These are phyloP conservation scores for Anguilla obscura DNA, from an alignment of 2,797 vertebrate species.

Conservation along the genomic window DNA sequence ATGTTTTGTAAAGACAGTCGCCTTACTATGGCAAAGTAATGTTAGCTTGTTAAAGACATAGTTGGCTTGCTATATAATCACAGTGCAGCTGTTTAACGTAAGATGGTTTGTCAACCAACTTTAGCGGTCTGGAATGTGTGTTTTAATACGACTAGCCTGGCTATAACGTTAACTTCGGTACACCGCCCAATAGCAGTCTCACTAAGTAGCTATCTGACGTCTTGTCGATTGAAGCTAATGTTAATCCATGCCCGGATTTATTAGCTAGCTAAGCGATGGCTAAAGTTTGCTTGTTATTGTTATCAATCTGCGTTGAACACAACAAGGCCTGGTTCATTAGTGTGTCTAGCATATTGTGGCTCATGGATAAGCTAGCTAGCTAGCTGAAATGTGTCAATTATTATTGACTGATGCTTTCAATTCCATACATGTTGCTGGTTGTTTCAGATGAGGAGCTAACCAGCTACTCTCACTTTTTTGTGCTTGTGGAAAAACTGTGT, in stretches of 20 bases:
- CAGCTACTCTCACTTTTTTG: background rate
- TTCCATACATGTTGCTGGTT: background rate
- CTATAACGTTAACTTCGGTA: background rate
- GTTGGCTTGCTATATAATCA: constrained; percentile 10
- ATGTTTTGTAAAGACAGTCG: background rate
- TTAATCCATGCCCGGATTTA: background rate
- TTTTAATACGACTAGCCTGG: background rate
- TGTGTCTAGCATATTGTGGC: constrained; percentile 4
- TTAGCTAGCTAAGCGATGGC: background rate
- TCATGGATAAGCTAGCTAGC: background rate
- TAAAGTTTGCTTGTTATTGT: background rate
- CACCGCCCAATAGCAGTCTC: background rate
- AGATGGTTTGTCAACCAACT: background rate
- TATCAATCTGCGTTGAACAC: background rate
- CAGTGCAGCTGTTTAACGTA: background rate
- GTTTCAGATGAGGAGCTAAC: background rate
- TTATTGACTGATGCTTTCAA: background rate
- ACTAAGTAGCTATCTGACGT: background rate
- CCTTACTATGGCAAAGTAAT: background rate
- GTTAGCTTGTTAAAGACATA: background rate
- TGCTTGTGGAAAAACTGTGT: background rate
- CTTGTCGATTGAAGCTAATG: background rate
- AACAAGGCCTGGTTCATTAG: constrained; percentile 33
- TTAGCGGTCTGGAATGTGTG: background rate
- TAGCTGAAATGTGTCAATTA: constrained; percentile 1